Percentiles rank a stretch among this genome's conserved stretches.
Evolutionary conservation across 2,113 vertebrate species (phyloP).

Genomic region (Caloenas nicobarica): DNA sequence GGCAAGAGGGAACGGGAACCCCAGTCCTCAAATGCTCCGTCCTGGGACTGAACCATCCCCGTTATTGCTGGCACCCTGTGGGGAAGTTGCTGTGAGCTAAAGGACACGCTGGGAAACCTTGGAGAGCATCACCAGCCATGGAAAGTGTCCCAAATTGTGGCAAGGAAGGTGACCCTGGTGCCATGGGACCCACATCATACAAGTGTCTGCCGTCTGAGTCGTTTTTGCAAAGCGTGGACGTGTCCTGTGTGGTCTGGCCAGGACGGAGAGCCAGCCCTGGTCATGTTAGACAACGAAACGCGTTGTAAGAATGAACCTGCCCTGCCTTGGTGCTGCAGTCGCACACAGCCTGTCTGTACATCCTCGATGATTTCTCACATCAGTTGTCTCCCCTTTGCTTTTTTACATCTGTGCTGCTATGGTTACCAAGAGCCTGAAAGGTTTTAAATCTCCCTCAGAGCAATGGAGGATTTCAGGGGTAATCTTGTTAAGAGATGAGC

Average conservation of each 20-base stretch:
- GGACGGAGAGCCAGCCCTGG: neutral
- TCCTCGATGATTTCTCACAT: slow-evolving; percentile 31
- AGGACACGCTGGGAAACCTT: accelerated
- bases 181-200: accelerated
- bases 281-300: neutral
- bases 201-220: accelerated
- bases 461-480: slow-evolving; percentile 55
- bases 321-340: neutral
- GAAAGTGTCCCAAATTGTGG: too few species aligned
- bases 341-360: neutral
- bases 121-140: accelerated
- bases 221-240: neutral
- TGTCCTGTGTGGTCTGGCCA: neutral
- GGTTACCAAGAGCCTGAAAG: slow-evolving; percentile 58
- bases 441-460: slow-evolving; percentile 57
- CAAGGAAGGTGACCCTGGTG: neutral
- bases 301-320: neutral
- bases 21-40: accelerated
- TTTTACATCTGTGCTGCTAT: slow-evolving; percentile 63
- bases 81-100: neutral
- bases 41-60: neutral
- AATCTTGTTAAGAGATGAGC: slow-evolving; percentile 72
- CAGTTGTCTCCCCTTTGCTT: slow-evolving; percentile 14
- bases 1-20: neutral
- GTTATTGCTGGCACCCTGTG: accelerated